Base-by-base conservation (phyloP, 1,140 invertebrate genomes). In the Dreissena rostriformis region DNA sequence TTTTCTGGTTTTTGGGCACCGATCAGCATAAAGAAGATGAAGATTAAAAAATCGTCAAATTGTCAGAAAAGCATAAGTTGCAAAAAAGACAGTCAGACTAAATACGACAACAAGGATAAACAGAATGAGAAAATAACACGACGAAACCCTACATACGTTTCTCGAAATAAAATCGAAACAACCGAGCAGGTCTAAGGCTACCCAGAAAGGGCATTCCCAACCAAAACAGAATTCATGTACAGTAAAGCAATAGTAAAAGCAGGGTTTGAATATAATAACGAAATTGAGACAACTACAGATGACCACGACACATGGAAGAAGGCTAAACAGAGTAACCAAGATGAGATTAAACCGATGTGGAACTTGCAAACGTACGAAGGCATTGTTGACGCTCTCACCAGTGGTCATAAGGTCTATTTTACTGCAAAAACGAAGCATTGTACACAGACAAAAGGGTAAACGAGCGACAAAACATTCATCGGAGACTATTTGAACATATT, bases 401-500 rank as follows among this genome's bases (percentile, higher is more conserved):
- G 68, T 14, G 86, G 86, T 0, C 86, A 79, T n/a, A 73, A 83
- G 17, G 86, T 87, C 22, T 85, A 83, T 49, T 87, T 83, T 52
- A 75, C 78, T 22, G 77, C 82, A 19, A 74, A 87, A 17, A 79
- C 85, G 10, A 79, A 81, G 17, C 72, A 71, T n/a, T 87, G 86
- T 79, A 39, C 57, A 7, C 67, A 83, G 19, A 71, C 71, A 8
- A 57, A 57, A 14, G 22, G 65, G 1, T 73, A 76, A 28, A 82
- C 78, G 28, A 70, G 70, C 14, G 76, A 87, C 26, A 8, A 75
- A 49, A 65, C 80, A 1, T 79, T 83, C 15, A 79, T 87, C 57
- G 86, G 86, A 26, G 86, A 87, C 53, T 82, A 82, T 29, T 71
- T 87, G 17, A 67, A 85, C 76, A 76, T 76, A 10, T 87, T 85